Conservation (phyloP, 2,888 invertebrate species). For the Microdon myrmicae region DNA sequence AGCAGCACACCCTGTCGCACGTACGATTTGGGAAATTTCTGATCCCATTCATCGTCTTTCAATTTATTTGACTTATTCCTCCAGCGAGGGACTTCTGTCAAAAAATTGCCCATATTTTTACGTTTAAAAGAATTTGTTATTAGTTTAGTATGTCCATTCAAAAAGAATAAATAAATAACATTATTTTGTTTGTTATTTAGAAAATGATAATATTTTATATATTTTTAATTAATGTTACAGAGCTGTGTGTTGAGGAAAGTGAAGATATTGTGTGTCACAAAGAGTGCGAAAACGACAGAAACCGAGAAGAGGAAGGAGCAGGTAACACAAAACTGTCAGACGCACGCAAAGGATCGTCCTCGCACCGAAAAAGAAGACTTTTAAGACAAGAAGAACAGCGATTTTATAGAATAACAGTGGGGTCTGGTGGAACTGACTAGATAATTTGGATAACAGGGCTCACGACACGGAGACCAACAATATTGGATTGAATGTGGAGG, state of each 20-base stretch:
- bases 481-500: constrained; percentile 61
- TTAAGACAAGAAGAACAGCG: too few species aligned
- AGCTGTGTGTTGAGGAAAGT: constrained; percentile 37
- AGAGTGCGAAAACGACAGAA: constrained; percentile 21
- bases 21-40: constrained; percentile 30
- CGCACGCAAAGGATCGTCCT: constrained; percentile 30
- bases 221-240: constrained; percentile 30
- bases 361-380: constrained; percentile 1
- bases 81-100: constrained; percentile 33
- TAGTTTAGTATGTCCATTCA: too few species aligned
- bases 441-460: constrained; percentile 9
- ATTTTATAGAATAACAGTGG: too few species aligned
- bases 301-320: constrained; percentile 15
- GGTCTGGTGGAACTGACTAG: background rate
- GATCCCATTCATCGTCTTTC: constrained; percentile 32
- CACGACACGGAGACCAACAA: constrained; percentile 29
- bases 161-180: too few species aligned
- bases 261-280: constrained; percentile 41
- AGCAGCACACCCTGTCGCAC: too few species aligned
- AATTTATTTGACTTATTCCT: constrained; percentile 32
- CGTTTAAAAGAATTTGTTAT: constrained; percentile 17
- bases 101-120: constrained; percentile 33
- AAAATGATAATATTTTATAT: constrained; percentile 1
- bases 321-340: constrained; percentile 32
- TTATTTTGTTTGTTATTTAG: too few species aligned